These are phyloP conservation scores for Liasis olivaceus DNA, from an alignment of 2,797 vertebrate species.

Conservation along the genomic window DNA sequence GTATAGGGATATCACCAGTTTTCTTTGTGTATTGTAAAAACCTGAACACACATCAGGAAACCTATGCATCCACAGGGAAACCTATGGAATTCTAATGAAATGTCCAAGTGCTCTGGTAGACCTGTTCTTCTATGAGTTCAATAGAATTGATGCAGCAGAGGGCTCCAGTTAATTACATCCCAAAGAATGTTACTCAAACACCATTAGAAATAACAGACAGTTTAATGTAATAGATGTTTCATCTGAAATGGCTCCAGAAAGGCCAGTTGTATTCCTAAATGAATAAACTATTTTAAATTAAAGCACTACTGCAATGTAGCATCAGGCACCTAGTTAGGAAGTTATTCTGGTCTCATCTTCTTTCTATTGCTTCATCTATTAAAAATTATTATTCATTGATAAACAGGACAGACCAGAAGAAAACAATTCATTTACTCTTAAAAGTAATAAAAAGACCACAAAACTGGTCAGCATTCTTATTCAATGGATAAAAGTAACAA, in stretches of 20 bases:
- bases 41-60: neutral
- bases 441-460: constrained; percentile 27
- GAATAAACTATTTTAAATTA: constrained; percentile 27
- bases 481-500: constrained; percentile 37
- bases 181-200: neutral
- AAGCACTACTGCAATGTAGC: constrained; percentile 20
- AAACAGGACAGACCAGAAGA: neutral
- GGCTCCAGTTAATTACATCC: neutral
- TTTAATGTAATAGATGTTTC: constrained; percentile 37
- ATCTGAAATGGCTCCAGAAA: constrained; percentile 7
- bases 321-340: constrained; percentile 15
- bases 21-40: constrained; percentile 2
- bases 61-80: neutral
- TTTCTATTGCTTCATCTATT: constrained; percentile 40
- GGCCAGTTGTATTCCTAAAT: constrained; percentile 13
- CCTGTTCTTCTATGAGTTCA: neutral
- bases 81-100: neutral
- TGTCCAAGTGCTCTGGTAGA: neutral
- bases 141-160: neutral
- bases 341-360: constrained; percentile 28
- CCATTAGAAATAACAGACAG: constrained; percentile 1
- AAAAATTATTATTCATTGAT: constrained; percentile 29
- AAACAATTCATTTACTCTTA: neutral
- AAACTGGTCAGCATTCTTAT: constrained; percentile 33
- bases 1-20: neutral